Evolutionary conservation across 2,888 invertebrate species (phyloP).

Genomic region (Cerceris ruficornis): DNA sequence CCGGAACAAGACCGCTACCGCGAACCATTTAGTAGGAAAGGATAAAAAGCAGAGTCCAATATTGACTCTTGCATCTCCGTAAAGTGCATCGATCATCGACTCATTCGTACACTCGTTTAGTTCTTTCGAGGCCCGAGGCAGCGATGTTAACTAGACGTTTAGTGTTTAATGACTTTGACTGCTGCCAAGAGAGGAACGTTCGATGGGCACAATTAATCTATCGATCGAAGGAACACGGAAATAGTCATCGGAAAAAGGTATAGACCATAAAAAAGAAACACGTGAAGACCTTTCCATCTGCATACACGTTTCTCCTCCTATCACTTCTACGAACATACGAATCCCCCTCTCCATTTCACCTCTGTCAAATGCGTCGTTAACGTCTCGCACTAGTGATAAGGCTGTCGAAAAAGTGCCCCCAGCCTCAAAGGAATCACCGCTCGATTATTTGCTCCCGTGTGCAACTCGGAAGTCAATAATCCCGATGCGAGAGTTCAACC

Average conservation of each 20-base stretch:
- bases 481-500: slow-evolving; percentile 41
- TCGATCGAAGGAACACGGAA: slow-evolving; percentile 40
- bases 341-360: too few species aligned
- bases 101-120: slow-evolving; percentile 36
- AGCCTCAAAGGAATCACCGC: neutral
- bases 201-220: slow-evolving; percentile 44
- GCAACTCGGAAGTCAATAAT: slow-evolving; percentile 54
- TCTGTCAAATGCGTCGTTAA: too few species aligned
- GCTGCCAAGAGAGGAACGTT: slow-evolving; percentile 28
- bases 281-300: too few species aligned
- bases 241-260: slow-evolving; percentile 5
- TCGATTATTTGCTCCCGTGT: slow-evolving; percentile 48
- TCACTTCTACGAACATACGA: too few species aligned
- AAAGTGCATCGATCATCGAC: slow-evolving; percentile 54
- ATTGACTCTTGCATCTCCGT: slow-evolving; percentile 42
- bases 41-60: slow-evolving; percentile 24
- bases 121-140: slow-evolving; percentile 17
- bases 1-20: slow-evolving; percentile 7
- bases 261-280: too few species aligned
- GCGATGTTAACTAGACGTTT: slow-evolving; percentile 54
- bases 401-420: too few species aligned
- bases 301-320: too few species aligned
- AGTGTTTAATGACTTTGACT: slow-evolving; percentile 58
- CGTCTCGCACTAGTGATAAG: too few species aligned
- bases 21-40: neutral